These are phyloP conservation scores for Batillaria attramentaria DNA, from an alignment of 1,140 invertebrate genomes.

Conservation along the genomic window DNA sequence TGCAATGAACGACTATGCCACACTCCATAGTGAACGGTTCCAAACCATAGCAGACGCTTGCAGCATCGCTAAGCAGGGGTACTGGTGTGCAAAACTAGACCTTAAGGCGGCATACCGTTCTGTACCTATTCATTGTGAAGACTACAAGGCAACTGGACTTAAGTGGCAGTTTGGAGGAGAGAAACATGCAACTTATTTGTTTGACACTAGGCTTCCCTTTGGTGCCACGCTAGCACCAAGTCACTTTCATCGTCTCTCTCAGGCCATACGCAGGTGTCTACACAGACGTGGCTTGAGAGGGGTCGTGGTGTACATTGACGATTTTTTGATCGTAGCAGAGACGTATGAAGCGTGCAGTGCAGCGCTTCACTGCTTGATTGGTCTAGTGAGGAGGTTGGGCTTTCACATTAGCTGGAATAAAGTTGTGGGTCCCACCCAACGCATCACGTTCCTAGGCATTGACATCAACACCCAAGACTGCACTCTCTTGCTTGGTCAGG, in stretches of 20 bases:
- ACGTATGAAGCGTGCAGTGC: not conserved
- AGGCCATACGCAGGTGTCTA: not conserved
- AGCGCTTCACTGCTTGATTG: not conserved
- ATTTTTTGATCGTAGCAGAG: not conserved
- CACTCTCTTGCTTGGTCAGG: too few relatives aligned
- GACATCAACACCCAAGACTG: too few relatives aligned
- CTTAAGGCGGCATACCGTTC: constrained; percentile 3
- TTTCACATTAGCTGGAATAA: constrained; percentile 12
- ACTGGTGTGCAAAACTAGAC: not conserved
- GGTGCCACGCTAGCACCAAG: not conserved
- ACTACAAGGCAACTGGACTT: not conserved
- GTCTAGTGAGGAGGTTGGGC: not conserved
- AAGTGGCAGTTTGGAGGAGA: not conserved
- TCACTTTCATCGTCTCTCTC: constrained; percentile 20
- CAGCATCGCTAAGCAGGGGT: not conserved
- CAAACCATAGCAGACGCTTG: constrained; percentile 7
- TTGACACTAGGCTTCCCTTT: not conserved
- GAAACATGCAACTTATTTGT: not conserved
- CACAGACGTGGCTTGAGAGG: not conserved
- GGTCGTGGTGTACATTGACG: constrained; percentile 10
- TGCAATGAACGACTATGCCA: not conserved
- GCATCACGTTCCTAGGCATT: not conserved
- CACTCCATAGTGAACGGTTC: not conserved
- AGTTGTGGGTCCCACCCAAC: too few relatives aligned
- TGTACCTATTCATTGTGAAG: not conserved